These are phyloP conservation scores for Mirza zaza DNA, from an alignment of 2,113 vertebrate species.

Conservation along the genomic window DNA sequence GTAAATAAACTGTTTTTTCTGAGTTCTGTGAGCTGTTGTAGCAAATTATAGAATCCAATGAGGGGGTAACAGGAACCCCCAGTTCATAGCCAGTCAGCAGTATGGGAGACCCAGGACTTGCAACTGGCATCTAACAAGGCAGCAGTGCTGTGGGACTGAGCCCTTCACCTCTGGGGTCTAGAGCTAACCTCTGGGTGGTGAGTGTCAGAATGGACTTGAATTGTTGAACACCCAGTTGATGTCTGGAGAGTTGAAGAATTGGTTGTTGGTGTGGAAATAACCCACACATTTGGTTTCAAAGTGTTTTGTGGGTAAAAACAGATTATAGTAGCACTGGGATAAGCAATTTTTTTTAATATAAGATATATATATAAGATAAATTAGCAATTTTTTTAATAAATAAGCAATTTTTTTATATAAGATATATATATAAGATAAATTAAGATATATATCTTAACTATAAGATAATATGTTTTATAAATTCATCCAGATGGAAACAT, in stretches of 20 bases:
- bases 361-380: too few species aligned
- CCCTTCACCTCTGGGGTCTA: neutral
- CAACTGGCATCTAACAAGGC: neutral
- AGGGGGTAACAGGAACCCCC: too few species aligned
- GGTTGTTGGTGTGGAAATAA: neutral
- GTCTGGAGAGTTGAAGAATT: neutral
- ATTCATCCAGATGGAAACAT: neutral
- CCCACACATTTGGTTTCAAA: neutral
- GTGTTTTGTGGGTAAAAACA: neutral
- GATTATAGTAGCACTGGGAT: neutral
- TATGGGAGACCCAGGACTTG: neutral
- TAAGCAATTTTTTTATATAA: too few species aligned
- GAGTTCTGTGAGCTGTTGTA: neutral
- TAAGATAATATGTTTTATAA: neutral
- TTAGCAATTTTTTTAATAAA: too few species aligned
- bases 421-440: too few species aligned
- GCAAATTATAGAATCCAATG: neutral
- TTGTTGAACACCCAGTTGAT: neutral
- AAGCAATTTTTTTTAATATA: conserved; percentile 9
- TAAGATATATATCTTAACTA: too few species aligned
- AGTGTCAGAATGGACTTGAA: neutral
- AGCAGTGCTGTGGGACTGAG: neutral
- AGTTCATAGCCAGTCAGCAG: neutral
- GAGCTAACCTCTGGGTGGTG: neutral
- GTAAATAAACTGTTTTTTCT: neutral